Base-by-base conservation (phyloP, 2,888 invertebrate species). In the Loripinus fragilis region DNA sequence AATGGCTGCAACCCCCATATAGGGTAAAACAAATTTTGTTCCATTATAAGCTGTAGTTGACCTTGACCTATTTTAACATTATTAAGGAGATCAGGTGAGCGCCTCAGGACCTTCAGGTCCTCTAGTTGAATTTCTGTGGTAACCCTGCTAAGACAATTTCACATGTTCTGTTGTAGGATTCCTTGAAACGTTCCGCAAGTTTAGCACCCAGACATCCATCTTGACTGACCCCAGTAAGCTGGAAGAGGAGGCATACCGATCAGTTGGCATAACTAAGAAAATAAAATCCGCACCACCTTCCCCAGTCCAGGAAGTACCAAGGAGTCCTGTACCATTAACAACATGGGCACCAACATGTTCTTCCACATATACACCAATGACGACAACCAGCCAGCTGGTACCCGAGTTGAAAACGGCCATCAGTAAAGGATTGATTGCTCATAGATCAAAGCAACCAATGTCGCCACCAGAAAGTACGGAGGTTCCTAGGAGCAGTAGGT, bases 161-260 rank as follows among this genome's bases (percentile, higher is more conserved):
- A n/a, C n/a, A n/a, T n/a, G n/a, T n/a, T n/a, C n/a, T n/a, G n/a
- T n/a, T 78, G 10, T 80, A 90, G 90, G 82, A 20, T 83, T 87
- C 35, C 77, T 87, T 28, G 78, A 79, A 17, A 76, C 86, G 1
- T 72, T 90, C 28, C 81, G 87, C 23, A 85, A 80, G 45, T 78
- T 90, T 25, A 87, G 89, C 73, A 88, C 80, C 8, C 73, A 85
- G 33, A 89, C 89, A 2, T 83, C 75, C n/a, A 88, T 90, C n/a
- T 86, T 90, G 87, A 85, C 80, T 33, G 74, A 79, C 42, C 90
- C 90, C 0, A 82, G 83, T n/a, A 69, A 79, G 7, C 71, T 90
- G 12, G 77, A 83, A 3, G 65, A 80, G 12, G 88, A 90, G 65
- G 86, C 88, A 1, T 78, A 78, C 28, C 67, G 52, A 52, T 42